phyloP scores from a whole-genome alignment of 2,888 invertebrate genomes.

The Aphrophora alni region DNA sequence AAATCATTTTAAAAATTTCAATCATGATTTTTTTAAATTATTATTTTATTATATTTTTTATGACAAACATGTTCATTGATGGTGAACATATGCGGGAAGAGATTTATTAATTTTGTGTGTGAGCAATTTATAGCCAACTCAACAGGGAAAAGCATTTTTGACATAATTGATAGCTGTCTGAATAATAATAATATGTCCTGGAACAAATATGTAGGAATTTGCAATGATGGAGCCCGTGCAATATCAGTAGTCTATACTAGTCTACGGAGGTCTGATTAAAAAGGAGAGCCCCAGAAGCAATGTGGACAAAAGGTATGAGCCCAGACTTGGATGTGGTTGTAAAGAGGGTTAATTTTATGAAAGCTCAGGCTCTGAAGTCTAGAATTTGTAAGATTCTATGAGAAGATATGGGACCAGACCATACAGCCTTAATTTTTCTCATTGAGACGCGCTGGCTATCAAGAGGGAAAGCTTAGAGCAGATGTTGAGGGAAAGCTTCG shows the following conservation, averaged over 20 bases:
- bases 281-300: neutral
- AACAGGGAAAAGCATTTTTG: too few relatives aligned
- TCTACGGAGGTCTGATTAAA: neutral
- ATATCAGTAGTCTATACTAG: neutral
- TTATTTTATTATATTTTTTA: too few relatives aligned
- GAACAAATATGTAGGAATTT: neutral
- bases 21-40: too few relatives aligned
- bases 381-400: neutral
- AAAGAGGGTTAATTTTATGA: neutral
- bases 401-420: neutral
- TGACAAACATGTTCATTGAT: too few relatives aligned
- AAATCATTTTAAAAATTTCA: too few relatives aligned
- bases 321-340: neutral
- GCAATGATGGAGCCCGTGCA: neutral
- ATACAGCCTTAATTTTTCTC: too few relatives aligned
- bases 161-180: too few relatives aligned
- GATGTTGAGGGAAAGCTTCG: too few relatives aligned
- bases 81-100: too few relatives aligned
- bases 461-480: neutral
- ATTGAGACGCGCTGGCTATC: too few relatives aligned
- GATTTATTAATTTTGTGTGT: too few relatives aligned
- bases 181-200: neutral
- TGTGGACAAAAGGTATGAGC: neutral
- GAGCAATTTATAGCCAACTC: too few relatives aligned
- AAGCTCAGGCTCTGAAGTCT: neutral